Percentiles rank a stretch among this genome's conserved stretches.
phyloP scores from a whole-genome alignment of 1,140 invertebrate genomes.

The Pseudobourletiella spinata region DNA sequence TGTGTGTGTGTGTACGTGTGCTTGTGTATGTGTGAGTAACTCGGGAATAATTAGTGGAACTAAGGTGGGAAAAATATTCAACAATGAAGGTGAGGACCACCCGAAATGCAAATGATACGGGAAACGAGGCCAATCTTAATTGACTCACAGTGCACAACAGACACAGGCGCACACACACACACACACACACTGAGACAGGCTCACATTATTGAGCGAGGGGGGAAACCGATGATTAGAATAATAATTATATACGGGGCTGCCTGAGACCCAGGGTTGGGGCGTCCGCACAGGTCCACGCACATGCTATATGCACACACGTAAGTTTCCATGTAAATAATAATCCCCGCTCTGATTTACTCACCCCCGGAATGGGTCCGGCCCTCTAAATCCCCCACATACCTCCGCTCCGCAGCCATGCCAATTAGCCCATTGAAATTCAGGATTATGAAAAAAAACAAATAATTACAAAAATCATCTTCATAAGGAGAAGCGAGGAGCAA shows the following conservation, averaged over 20 bases:
- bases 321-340: background rate
- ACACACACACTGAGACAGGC: too few species aligned
- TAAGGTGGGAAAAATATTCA: background rate
- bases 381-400: too few species aligned
- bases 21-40: background rate
- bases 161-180: too few species aligned
- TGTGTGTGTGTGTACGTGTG: background rate
- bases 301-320: too few species aligned
- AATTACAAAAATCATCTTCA: too few species aligned
- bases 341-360: constrained; percentile 3
- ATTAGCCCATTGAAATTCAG: too few species aligned
- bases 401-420: too few species aligned
- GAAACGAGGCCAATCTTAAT: constrained; percentile 17
- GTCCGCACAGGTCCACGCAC: too few species aligned
- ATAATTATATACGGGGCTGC: constrained; percentile 15
- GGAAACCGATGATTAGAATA: constrained; percentile 21
- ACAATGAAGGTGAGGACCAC: constrained; percentile 17
- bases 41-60: constrained; percentile 5
- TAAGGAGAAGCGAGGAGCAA: too few species aligned
- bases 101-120: constrained; percentile 16
- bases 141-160: constrained; percentile 10
- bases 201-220: background rate
- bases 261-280: too few species aligned
- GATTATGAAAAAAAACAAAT: too few species aligned
- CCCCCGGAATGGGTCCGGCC: too few species aligned